Evolutionary conservation across 2,113 vertebrate genomes (phyloP).

Genomic region (Neolamprologus cancellatus): DNA sequence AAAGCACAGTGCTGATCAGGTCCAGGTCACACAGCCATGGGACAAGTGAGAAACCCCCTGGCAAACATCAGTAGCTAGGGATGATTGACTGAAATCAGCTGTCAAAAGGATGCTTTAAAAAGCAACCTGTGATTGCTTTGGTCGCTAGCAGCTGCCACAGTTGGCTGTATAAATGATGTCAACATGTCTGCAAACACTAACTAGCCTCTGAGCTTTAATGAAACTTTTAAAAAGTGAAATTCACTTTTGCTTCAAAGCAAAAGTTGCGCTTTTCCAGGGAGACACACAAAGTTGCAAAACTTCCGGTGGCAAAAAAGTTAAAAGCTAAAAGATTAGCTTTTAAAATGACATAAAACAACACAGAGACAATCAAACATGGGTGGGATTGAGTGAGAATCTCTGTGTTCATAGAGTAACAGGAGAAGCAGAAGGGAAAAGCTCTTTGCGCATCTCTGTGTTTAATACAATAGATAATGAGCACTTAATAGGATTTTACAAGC

Average conservation of each 20-base stretch:
- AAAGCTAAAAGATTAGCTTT: not conserved
- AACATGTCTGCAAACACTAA: not conserved
- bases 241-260: not conserved
- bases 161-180: not conserved
- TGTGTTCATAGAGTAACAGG: not conserved
- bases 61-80: not conserved
- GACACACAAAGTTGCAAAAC: not conserved
- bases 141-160: not conserved
- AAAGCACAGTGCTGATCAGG: not conserved
- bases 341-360: not conserved
- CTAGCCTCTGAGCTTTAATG: not conserved
- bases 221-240: not conserved
- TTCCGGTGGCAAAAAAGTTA: not conserved
- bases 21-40: not conserved
- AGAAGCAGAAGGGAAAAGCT: not conserved
- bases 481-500: conserved; percentile 23
- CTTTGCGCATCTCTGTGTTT: not conserved
- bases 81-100: not conserved
- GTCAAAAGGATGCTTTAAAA: not conserved
- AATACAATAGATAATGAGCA: conserved; percentile 36
- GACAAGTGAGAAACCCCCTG: not conserved
- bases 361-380: not conserved
- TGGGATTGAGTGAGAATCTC: not conserved
- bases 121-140: not conserved
- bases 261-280: not conserved